Evolutionary conservation across 2,888 invertebrate genomes (phyloP).

Genomic region (Hyles lineata): DNA sequence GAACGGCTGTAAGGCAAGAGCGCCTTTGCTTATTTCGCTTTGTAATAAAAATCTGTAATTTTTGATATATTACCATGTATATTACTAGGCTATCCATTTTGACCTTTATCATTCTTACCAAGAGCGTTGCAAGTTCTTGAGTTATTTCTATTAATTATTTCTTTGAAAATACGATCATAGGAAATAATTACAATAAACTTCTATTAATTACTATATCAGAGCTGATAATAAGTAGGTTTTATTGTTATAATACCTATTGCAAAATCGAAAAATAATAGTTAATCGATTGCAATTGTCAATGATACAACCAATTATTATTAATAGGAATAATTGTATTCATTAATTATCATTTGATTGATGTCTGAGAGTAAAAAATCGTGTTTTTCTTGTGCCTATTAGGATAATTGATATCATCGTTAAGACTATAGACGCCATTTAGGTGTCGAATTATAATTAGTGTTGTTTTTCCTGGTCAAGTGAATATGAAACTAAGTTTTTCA

Average conservation of each 20-base stretch:
- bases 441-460: neutral
- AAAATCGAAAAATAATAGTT: constrained; percentile 8
- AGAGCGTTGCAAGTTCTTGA: too few species aligned
- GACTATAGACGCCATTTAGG: neutral
- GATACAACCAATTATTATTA: constrained; percentile 13
- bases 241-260: neutral
- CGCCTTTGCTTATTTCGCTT: too few species aligned
- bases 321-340: constrained; percentile 1
- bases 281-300: constrained; percentile 14
- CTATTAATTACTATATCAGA: neutral
- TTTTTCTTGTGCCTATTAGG: constrained; percentile 5
- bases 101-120: too few species aligned
- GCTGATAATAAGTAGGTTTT: neutral
- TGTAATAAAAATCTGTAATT: too few species aligned
- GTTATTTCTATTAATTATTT: neutral
- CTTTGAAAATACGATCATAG: neutral
- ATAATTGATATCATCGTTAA: neutral
- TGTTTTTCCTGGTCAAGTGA: neutral
- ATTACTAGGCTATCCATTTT: too few species aligned
- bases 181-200: neutral
- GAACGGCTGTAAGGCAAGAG: too few species aligned
- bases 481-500: too few species aligned
- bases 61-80: too few species aligned
- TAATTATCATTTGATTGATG: constrained; percentile 21
- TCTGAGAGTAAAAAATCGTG: neutral